These are phyloP conservation scores for Myripristis jacobus DNA, from an alignment of 2,797 vertebrate genomes.

Conservation along the genomic window DNA sequence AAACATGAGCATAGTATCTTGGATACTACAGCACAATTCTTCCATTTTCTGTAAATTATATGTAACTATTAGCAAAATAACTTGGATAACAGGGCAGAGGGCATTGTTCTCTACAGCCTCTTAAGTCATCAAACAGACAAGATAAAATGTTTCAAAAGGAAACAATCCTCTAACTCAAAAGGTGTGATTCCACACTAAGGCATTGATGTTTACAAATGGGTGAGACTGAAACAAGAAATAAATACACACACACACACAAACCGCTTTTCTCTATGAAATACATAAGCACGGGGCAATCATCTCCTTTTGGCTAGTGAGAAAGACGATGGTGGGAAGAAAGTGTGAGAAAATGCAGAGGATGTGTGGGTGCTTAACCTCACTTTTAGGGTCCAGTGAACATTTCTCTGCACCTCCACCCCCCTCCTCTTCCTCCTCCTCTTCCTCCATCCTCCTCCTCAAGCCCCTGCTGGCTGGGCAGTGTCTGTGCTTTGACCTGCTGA, in stretches of 20 bases:
- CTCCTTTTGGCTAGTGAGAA: conserved; percentile 51
- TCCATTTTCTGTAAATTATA: conserved; percentile 6
- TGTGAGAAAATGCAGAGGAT: conserved; percentile 40
- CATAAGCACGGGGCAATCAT: conserved; percentile 42
- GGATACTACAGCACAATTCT: conserved; percentile 44
- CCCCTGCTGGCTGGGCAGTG: conserved; percentile 61
- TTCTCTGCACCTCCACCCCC: conserved; percentile 44
- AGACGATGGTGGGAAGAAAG: conserved; percentile 28
- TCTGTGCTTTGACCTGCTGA: conserved; percentile 53
- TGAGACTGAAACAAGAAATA: conserved; percentile 64
- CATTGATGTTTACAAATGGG: conserved; percentile 69
- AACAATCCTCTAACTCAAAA: conserved; percentile 70
- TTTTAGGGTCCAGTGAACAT: conserved; percentile 49
- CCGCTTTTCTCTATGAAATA: conserved; percentile 16
- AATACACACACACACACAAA: conserved; percentile 56
- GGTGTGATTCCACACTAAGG: conserved; percentile 76
- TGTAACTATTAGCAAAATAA: conserved; percentile 53
- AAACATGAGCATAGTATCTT: conserved; percentile 58
- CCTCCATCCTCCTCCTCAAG: conserved; percentile 24
- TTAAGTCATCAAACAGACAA: conserved; percentile 62
- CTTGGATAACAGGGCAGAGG: conserved; percentile 1
- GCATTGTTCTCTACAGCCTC: conserved; percentile 36
- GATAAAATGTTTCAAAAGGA: conserved; percentile 69
- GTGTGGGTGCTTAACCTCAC: neutral
- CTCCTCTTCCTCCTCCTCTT: conserved; percentile 25